Conservation (phyloP, 2,797 vertebrate species). For the Kryptopterus vitreolus region DNA sequence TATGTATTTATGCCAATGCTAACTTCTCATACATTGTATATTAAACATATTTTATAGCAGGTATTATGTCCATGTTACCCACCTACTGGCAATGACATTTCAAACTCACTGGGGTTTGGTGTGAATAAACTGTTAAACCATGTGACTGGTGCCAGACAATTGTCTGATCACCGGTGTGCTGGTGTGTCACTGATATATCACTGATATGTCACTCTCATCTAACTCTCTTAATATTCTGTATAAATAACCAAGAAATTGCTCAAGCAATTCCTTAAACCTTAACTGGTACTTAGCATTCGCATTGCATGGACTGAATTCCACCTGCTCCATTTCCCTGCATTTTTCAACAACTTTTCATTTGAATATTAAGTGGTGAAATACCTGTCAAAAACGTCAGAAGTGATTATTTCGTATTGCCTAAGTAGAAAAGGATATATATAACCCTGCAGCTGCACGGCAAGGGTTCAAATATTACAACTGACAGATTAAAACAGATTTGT, state of each 20-base stretch:
- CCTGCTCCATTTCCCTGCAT: too few species aligned
- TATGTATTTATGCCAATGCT: neutral
- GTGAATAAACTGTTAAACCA: neutral
- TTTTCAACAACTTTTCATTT: too few species aligned
- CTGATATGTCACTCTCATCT: neutral
- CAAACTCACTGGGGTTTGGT: neutral
- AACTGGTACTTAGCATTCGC: too few species aligned
- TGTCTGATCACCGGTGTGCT: neutral
- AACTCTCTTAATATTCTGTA: too few species aligned
- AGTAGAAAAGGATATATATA: neutral
- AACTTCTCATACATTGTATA: neutral
- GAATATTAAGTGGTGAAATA: too few species aligned
- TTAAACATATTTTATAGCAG: neutral
- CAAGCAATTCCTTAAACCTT: too few species aligned
- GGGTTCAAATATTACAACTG: conserved; percentile 2
- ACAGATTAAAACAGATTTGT: neutral
- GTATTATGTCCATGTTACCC: neutral
- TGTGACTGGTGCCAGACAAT: neutral
- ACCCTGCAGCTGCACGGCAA: neutral
- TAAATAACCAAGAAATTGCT: too few species aligned
- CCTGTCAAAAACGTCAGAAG: neutral
- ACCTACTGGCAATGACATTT: neutral
- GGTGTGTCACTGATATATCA: too few species aligned
- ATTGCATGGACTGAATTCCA: too few species aligned
- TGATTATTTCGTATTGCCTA: neutral